These are phyloP conservation scores for Acrocyrtus sp. DNA, from an alignment of 2,888 invertebrate genomes.

Conservation along the genomic window DNA sequence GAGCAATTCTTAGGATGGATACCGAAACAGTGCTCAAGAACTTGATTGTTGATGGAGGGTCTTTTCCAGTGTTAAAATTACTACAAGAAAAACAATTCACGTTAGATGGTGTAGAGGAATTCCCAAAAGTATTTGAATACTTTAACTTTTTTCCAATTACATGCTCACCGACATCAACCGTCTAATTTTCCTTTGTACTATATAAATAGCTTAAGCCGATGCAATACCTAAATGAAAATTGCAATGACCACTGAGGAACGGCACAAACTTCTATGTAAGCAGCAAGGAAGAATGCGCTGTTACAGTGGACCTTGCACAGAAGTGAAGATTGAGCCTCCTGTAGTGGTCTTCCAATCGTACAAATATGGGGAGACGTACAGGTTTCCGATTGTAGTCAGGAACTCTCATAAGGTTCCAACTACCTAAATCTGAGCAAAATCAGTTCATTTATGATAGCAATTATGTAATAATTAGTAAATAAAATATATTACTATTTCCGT, in stretches of 20 bases:
- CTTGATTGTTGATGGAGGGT: conserved; percentile 42
- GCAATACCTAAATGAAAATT: conserved; percentile 55
- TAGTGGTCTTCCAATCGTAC: conserved; percentile 59
- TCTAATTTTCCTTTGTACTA: too few relatives aligned
- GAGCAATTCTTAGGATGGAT: too few relatives aligned
- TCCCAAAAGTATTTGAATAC: too few relatives aligned
- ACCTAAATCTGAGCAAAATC: not conserved
- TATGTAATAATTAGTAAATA: too few relatives aligned
- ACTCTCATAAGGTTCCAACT: conserved; percentile 56
- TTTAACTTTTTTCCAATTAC: too few relatives aligned
- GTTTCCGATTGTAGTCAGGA: conserved; percentile 48
- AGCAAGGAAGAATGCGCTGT: conserved; percentile 52
- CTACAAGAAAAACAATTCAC: conserved; percentile 57
- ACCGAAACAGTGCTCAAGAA: conserved; percentile 43
- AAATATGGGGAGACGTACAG: conserved; percentile 37
- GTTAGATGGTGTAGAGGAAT: conserved; percentile 17
- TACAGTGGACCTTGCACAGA: conserved; percentile 37
- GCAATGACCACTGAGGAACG: conserved; percentile 51
- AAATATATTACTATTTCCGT: too few relatives aligned
- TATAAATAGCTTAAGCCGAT: too few relatives aligned
- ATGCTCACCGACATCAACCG: too few relatives aligned
- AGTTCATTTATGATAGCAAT: conserved; percentile 3
- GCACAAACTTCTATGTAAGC: conserved; percentile 49
- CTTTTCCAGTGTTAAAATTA: conserved; percentile 58
- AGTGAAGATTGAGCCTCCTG: conserved; percentile 49